These are phyloP conservation scores for Indicator indicator DNA, from an alignment of 2,113 vertebrate species.

Conservation along the genomic window DNA sequence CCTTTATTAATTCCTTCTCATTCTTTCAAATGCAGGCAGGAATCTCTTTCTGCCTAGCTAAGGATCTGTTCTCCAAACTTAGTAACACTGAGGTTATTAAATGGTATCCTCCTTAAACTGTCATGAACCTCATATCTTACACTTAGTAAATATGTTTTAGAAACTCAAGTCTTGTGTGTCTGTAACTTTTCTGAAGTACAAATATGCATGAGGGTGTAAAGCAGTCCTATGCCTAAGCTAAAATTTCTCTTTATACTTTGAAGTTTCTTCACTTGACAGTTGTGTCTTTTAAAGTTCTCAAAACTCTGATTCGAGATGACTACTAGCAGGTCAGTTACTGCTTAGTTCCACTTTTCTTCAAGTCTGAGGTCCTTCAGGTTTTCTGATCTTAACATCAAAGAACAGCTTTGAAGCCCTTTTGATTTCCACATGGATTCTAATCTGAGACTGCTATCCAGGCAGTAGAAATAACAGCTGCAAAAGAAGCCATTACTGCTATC, in stretches of 20 bases:
- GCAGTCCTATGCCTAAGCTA: neutral
- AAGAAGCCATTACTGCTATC: neutral
- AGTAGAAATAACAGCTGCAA: neutral
- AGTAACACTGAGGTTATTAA: neutral
- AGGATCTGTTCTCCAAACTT: neutral
- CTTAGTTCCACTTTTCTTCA: neutral
- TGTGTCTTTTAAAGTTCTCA: neutral
- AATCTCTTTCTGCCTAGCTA: neutral
- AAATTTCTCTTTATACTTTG: neutral
- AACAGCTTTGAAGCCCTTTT: neutral
- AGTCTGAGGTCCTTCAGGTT: neutral
- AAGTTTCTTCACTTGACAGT: neutral
- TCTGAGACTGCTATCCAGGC: neutral
- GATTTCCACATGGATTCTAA: neutral
- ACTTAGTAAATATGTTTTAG: neutral
- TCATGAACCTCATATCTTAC: neutral
- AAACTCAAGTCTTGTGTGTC: neutral
- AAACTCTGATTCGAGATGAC: neutral
- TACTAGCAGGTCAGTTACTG: neutral
- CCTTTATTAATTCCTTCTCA: neutral
- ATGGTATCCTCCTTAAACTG: neutral
- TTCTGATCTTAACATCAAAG: neutral
- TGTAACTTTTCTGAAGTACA: neutral
- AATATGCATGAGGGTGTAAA: neutral
- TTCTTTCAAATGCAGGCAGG: neutral